Base-by-base conservation (phyloP, 2,113 vertebrate genomes). In the Ochotona curzoniae region DNA sequence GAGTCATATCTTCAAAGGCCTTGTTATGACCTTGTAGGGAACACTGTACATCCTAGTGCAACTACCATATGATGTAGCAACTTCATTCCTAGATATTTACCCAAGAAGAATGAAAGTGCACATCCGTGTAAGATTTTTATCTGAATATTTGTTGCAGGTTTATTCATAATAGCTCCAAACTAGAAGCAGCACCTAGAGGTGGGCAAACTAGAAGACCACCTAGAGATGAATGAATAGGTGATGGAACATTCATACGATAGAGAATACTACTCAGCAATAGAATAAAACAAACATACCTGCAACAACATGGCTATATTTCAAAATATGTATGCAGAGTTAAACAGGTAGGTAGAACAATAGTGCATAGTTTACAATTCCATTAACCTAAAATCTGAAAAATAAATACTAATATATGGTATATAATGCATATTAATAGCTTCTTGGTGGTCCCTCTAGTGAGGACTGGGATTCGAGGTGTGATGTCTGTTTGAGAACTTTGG, bases 331-430 rank as follows among this genome's bases (percentile, higher is more conserved):
- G 3, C 32, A 70, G 26, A 82, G 35, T 91, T 17, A 73, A 82
- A 51, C 47, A 86, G 10, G 17, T 66, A 93, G 38, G 75, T 2
- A n/a, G n/a, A 66, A 80, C 61, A 73, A 51, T 15, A 85, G 6
- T 38, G 23, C 21, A 51, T 64, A 12, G 5, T 60, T 91, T 70
- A 70, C 57, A 5, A 60, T 47, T 54, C 12, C 75, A 80, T 64
- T 87, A 60, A 74, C 60, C 38, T 71, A 54, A 88, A 88, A 76
- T 85, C 20, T 92, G 8, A 79, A 78, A 81, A 88, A 67, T 73
- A 17, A 71, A 73, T 87, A 73, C 70, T 76, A 32, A 51, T 51
- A 21, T 84, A 3, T 93, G 15, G 14, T 76, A 28, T 2, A 49
- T 78, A 87, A 81, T 70, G 17, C 8, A 86, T 13, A n/a, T 44